These are phyloP conservation scores for Nysson spinosus DNA, from an alignment of 2,888 invertebrate genomes.

Conservation along the genomic window DNA sequence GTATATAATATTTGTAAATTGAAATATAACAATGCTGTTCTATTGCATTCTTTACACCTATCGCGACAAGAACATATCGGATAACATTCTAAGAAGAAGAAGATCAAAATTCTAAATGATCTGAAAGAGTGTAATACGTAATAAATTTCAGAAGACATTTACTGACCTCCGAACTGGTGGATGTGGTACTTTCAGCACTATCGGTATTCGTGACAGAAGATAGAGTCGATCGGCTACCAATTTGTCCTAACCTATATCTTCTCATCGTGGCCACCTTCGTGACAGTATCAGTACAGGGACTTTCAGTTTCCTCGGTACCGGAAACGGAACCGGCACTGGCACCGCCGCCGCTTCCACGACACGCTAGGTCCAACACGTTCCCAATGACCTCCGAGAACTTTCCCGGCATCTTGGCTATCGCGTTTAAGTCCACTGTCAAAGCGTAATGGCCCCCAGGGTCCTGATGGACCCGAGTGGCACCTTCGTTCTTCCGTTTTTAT, in stretches of 20 bases:
- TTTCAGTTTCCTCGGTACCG: conserved; percentile 15
- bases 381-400: conserved; percentile 74
- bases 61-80: too few species aligned
- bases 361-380: conserved; percentile 75
- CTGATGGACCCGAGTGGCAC: conserved; percentile 8
- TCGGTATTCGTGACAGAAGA: conserved; percentile 68
- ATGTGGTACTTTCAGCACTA: conserved; percentile 69
- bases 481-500: neutral
- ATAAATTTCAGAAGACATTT: too few species aligned
- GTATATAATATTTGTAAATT: too few species aligned
- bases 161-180: conserved; percentile 72
- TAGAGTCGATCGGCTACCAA: conserved; percentile 66
- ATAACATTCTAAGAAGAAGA: too few species aligned
- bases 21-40: too few species aligned
- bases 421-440: conserved; percentile 65
- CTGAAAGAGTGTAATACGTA: too few species aligned
- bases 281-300: conserved; percentile 47
- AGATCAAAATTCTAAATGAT: too few species aligned
- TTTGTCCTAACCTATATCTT: conserved; percentile 69
- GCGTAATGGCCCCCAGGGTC: conserved; percentile 5
- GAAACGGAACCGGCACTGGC: conserved; percentile 54
- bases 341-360: conserved; percentile 62
- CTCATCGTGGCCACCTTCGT: conserved; percentile 71
- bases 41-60: too few species aligned
- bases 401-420: conserved; percentile 75